Evolutionary conservation across 92 coral and sea anemone species (phyloP).

Genomic region (Epizoanthus scotinus): DNA sequence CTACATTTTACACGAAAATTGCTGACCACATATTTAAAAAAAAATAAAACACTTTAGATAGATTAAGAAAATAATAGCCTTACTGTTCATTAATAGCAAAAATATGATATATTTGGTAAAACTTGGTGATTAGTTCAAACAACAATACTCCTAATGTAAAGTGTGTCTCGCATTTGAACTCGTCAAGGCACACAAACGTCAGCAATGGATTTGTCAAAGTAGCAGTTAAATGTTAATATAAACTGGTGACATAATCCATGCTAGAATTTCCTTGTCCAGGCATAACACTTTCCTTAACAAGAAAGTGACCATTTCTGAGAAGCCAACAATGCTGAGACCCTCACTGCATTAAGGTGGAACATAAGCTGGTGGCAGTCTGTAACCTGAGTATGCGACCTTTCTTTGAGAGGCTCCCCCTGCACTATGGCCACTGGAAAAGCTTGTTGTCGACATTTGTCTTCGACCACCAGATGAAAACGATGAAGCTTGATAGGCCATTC

Average conservation of each 20-base stretch:
- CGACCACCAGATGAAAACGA: conserved; percentile 47
- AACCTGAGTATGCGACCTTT: conserved; percentile 83
- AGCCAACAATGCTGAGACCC: neutral
- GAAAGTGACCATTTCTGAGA: neutral
- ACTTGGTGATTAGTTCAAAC: neutral
- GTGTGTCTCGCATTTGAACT: neutral
- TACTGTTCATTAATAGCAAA: conserved; percentile 19
- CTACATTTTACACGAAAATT: neutral
- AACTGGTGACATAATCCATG: neutral
- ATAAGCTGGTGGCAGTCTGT: conserved; percentile 97
- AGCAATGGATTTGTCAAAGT: conserved; percentile 1
- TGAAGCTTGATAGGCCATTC: conserved; percentile 78
- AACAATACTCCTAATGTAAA: neutral
- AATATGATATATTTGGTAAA: neutral
- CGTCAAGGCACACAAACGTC: neutral
- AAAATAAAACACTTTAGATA: neutral
- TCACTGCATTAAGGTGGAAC: conserved; percentile 80
- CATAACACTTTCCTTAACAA: neutral
- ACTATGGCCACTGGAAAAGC: conserved; percentile 59
- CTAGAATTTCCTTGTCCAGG: neutral
- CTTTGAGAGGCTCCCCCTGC: conserved; percentile 61
- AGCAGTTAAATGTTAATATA: conserved; percentile 6
- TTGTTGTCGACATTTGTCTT: conserved; percentile 37
- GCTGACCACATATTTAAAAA: neutral
- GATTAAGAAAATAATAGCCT: conserved; percentile 11